Evolutionary conservation across 2,888 invertebrate genomes (phyloP).

Genomic region (Eupelmus urozonus): DNA sequence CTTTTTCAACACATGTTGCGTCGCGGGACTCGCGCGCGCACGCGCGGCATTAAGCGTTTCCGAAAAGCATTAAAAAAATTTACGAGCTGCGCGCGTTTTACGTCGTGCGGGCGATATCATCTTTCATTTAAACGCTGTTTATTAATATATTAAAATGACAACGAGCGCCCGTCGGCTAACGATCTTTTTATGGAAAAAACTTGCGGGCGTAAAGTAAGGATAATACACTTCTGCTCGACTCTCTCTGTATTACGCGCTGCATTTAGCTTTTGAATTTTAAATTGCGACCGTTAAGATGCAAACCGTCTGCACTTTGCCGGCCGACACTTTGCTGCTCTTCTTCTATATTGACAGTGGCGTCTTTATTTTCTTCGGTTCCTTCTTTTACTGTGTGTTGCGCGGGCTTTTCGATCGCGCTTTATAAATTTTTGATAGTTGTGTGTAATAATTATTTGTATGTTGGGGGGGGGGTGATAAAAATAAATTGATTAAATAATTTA

Average conservation of each 20-base stretch:
- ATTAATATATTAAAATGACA: slow-evolving; percentile 29
- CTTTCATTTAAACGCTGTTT: slow-evolving; percentile 15
- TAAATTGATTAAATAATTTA: too few relatives aligned
- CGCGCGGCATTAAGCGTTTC: slow-evolving; percentile 9
- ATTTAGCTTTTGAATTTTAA: slow-evolving; percentile 37
- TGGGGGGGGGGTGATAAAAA: too few relatives aligned
- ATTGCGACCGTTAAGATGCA: not conserved
- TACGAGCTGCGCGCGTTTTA: not conserved
- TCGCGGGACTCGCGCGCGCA: not conserved
- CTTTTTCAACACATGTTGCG: not conserved
- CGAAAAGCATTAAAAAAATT: slow-evolving; percentile 14
- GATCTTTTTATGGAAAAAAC: slow-evolving; percentile 29
- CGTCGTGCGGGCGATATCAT: not conserved
- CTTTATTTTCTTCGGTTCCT: too few relatives aligned
- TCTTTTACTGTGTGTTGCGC: too few relatives aligned
- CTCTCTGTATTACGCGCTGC: not conserved
- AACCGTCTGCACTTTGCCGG: not conserved
- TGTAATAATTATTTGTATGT: too few relatives aligned
- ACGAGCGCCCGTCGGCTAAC: not conserved
- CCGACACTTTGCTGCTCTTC: too few relatives aligned
- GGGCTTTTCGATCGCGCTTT: too few relatives aligned
- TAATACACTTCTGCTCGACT: not conserved
- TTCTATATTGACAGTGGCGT: too few relatives aligned
- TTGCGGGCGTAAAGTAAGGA: slow-evolving; percentile 3
- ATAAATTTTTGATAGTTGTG: too few relatives aligned